A percentile compares a stretch with the other conserved stretches of the same genome.
phyloP scores from a whole-genome alignment of 2,797 vertebrate species.

The Platyrinchus mystaceus region DNA sequence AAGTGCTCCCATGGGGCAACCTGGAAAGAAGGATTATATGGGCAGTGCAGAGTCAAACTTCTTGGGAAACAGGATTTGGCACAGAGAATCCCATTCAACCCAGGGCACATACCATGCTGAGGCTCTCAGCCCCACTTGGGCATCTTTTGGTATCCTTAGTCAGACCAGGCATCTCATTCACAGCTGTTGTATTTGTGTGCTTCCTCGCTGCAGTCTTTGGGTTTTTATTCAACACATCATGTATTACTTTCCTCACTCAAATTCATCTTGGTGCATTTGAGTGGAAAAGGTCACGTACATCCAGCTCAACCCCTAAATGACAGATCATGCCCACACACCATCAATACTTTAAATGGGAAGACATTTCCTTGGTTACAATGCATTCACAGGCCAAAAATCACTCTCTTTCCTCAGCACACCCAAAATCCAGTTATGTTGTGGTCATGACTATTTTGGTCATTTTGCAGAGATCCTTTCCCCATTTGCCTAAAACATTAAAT shows the following conservation, averaged over 20 bases:
- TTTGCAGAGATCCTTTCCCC: constrained; percentile 2
- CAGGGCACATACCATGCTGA: not conserved
- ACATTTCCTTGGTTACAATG: constrained; percentile 32
- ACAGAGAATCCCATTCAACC: not conserved
- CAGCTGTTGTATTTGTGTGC: not conserved
- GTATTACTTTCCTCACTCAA: not conserved
- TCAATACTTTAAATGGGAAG: constrained; percentile 22
- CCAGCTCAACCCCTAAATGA: constrained; percentile 39
- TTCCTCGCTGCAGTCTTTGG: not conserved
- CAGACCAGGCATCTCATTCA: not conserved
- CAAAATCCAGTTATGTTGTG: not conserved
- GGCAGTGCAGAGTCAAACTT: not conserved
- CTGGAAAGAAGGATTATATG: not conserved
- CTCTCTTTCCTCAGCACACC: not conserved
- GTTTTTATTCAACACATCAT: not conserved
- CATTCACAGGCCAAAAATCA: constrained; percentile 17
- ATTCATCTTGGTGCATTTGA: constrained; percentile 7
- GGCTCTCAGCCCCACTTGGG: not conserved
- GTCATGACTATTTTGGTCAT: constrained; percentile 25
- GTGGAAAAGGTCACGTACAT: constrained; percentile 47
- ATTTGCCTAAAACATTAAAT: constrained; percentile 27
- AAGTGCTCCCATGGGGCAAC: not conserved
- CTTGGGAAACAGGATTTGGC: not conserved
- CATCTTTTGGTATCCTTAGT: not conserved
- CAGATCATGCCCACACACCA: constrained; percentile 40